These are phyloP conservation scores for Argyresthia albistria DNA, from an alignment of 2,888 invertebrate species.

Conservation along the genomic window DNA sequence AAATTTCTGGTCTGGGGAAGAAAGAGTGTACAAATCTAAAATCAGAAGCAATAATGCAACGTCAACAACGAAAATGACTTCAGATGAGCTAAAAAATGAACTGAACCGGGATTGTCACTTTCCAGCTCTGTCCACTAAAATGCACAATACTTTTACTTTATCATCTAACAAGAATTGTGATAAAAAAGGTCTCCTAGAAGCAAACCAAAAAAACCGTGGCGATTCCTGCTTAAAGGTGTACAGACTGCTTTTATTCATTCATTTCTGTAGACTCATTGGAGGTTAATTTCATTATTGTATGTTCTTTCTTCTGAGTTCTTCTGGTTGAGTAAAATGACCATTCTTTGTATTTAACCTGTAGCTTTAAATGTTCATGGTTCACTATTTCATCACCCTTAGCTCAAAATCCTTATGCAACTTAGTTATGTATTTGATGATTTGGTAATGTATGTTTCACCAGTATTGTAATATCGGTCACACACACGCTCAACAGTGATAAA, in stretches of 20 bases:
- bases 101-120: constrained; percentile 61
- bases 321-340: no score
- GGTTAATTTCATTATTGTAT: no score
- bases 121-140: constrained; percentile 54
- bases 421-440: no score
- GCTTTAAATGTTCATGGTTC: no score
- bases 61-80: constrained; percentile 4
- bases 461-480: no score
- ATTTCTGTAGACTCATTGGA: no score
- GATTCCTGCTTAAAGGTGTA: constrained; percentile 50
- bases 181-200: constrained; percentile 43
- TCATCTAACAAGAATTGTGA: constrained; percentile 46
- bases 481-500: no score
- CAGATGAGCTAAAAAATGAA: constrained; percentile 30
- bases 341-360: no score
- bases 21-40: constrained; percentile 55
- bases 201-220: constrained; percentile 53
- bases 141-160: constrained; percentile 57
- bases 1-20: constrained; percentile 49
- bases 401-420: no score
- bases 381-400: no score
- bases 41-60: constrained; percentile 20
- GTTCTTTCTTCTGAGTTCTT: no score
- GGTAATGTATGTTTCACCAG: no score
- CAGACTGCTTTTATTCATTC: neutral